phyloP scores from a whole-genome alignment of 2,888 invertebrate genomes.

The Trichacis sp. region DNA sequence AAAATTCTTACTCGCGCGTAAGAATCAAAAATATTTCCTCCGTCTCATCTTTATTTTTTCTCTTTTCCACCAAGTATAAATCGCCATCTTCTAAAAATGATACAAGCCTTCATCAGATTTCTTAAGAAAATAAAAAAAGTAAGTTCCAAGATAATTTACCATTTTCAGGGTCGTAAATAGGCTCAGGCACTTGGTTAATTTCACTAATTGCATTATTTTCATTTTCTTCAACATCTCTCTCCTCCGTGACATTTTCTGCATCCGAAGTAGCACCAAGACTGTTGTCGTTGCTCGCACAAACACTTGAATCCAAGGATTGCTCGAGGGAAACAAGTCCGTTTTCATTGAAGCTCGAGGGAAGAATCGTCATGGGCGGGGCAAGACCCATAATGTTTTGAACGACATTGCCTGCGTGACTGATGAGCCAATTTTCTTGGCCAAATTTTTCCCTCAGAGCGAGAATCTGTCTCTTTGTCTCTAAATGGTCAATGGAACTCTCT shows the following conservation, averaged over 20 bases:
- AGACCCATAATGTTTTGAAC: slow-evolving; percentile 74
- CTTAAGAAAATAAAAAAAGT: no score
- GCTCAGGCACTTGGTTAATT: slow-evolving; percentile 35
- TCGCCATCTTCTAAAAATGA: slow-evolving; percentile 59
- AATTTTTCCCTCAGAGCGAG: slow-evolving; percentile 72
- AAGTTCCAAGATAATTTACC: no score
- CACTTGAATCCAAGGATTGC: slow-evolving; percentile 3
- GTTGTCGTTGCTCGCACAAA: slow-evolving; percentile 12
- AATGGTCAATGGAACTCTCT: slow-evolving; percentile 69
- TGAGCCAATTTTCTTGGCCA: slow-evolving; percentile 75
- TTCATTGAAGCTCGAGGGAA: slow-evolving; percentile 37
- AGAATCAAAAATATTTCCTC: slow-evolving; percentile 70
- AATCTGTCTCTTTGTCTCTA: slow-evolving; percentile 74
- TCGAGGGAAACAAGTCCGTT: slow-evolving; percentile 6
- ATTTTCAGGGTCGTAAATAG: slow-evolving; percentile 54
- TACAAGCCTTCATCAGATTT: no score
- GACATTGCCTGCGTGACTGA: slow-evolving; percentile 70
- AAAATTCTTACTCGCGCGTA: slow-evolving; percentile 63
- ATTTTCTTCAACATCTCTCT: slow-evolving; percentile 16
- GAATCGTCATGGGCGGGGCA: slow-evolving; percentile 43
- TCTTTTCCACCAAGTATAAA: slow-evolving; percentile 66
- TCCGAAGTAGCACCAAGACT: not conserved
- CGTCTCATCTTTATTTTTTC: slow-evolving; percentile 58
- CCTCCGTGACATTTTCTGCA: slow-evolving; percentile 3
- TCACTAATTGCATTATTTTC: slow-evolving; percentile 6